These are phyloP conservation scores for Seira sanloemensis DNA, from an alignment of 2,888 invertebrate genomes.

Conservation along the genomic window DNA sequence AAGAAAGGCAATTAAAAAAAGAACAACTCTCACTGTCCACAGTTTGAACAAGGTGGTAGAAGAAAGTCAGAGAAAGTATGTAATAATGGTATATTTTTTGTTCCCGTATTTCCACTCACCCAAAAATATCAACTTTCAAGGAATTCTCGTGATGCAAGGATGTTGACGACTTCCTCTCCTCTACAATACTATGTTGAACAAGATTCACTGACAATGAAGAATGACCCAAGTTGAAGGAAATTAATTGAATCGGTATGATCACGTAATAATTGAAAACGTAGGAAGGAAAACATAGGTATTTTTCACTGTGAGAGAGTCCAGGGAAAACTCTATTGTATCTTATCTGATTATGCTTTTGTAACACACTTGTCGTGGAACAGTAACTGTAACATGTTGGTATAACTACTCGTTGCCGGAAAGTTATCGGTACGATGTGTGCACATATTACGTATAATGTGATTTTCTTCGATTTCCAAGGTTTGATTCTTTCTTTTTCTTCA, in stretches of 20 bases:
- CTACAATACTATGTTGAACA: too few species aligned
- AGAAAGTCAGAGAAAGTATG: too few species aligned
- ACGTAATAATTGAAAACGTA: background rate
- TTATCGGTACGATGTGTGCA: background rate
- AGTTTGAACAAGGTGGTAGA: too few species aligned
- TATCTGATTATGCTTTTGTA: background rate
- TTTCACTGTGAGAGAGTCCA: background rate
- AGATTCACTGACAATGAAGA: too few species aligned
- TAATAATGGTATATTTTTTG: too few species aligned
- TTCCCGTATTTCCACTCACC: background rate
- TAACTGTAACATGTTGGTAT: background rate
- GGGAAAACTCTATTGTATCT: background rate
- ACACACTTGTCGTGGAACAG: background rate
- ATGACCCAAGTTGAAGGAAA: too few species aligned
- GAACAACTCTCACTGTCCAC: background rate
- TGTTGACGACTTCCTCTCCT: too few species aligned
- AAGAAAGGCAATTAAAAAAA: background rate
- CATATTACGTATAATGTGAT: background rate
- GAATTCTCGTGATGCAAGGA: background rate
- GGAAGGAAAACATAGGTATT: background rate
- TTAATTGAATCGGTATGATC: too few species aligned
- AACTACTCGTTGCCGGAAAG: background rate
- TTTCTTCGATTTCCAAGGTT: background rate
- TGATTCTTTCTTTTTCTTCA: background rate
- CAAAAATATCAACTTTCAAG: background rate